phyloP scores from a whole-genome alignment of 2,888 invertebrate genomes.

The Drosophila niveifrons region DNA sequence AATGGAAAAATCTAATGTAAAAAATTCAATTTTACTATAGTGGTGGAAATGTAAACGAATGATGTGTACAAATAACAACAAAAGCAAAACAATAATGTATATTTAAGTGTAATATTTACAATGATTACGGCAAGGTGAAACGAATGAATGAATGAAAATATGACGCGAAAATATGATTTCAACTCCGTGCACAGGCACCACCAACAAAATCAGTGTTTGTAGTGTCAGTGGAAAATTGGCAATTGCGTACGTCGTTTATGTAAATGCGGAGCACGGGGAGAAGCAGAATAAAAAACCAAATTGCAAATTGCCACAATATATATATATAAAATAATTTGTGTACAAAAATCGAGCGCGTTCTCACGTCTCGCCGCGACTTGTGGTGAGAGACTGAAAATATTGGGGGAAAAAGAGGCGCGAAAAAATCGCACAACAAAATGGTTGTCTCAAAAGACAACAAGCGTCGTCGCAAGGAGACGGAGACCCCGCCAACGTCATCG shows the following conservation, averaged over 20 bases:
- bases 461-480: slow-evolving; percentile 84
- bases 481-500: slow-evolving; percentile 79
- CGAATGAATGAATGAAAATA: slow-evolving; percentile 63
- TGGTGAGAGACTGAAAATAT: slow-evolving; percentile 41
- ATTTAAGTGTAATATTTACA: slow-evolving; percentile 42
- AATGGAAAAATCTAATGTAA: slow-evolving; percentile 66
- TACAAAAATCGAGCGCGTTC: slow-evolving; percentile 28
- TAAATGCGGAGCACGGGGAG: slow-evolving; percentile 45
- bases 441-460: slow-evolving; percentile 85
- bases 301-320: slow-evolving; percentile 44
- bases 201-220: slow-evolving; percentile 78
- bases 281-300: slow-evolving; percentile 56
- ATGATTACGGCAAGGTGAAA: slow-evolving; percentile 30
- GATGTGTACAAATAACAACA: slow-evolving; percentile 43
- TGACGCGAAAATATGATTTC: slow-evolving; percentile 79
- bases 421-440: slow-evolving; percentile 82
- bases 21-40: slow-evolving; percentile 59
- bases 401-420: slow-evolving; percentile 76
- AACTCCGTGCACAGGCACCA: slow-evolving; percentile 73
- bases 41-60: slow-evolving; percentile 58
- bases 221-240: slow-evolving; percentile 77
- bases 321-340: slow-evolving; percentile 41
- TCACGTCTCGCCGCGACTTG: slow-evolving; percentile 26
- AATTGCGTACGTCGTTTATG: slow-evolving; percentile 68
- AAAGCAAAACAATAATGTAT: slow-evolving; percentile 65